Evolutionary conservation across 1,140 invertebrate genomes (phyloP).

Genomic region (Platyscapa corneri): DNA sequence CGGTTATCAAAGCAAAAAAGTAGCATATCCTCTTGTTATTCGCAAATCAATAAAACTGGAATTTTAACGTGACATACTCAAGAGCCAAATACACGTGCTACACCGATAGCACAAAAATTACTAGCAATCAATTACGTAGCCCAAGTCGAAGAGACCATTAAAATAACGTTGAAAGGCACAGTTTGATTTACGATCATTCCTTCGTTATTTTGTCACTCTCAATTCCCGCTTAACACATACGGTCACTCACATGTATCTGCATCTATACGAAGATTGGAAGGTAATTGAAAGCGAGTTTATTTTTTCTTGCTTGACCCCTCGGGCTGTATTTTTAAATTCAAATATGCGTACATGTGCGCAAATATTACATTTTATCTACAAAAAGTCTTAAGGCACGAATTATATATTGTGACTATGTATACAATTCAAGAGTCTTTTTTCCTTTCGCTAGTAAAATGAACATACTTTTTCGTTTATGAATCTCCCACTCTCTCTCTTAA

Average conservation of each 20-base stretch:
- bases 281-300: background rate
- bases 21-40: background rate
- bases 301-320: conserved; percentile 15
- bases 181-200: conserved; percentile 35
- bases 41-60: conserved; percentile 23
- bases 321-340: conserved; percentile 2
- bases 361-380: background rate
- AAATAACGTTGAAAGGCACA: conserved; percentile 24
- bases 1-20: background rate
- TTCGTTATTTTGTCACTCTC: conserved; percentile 33
- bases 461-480: conserved; percentile 1
- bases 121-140: conserved; percentile 29
- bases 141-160: conserved; percentile 12
- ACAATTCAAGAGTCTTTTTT: conserved; percentile 3
- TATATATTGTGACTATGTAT: conserved; percentile 11
- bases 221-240: background rate
- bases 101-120: conserved; percentile 21
- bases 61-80: background rate
- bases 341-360: background rate
- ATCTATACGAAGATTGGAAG: background rate
- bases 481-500: background rate
- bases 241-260: too few species aligned
- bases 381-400: conserved; percentile 2
- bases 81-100: conserved; percentile 1
- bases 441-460: background rate